Evolutionary conservation across 2,888 invertebrate species (phyloP), one percentile per base, ranked within the genome.

Genomic region (Microctonus hyperodae): DNA sequence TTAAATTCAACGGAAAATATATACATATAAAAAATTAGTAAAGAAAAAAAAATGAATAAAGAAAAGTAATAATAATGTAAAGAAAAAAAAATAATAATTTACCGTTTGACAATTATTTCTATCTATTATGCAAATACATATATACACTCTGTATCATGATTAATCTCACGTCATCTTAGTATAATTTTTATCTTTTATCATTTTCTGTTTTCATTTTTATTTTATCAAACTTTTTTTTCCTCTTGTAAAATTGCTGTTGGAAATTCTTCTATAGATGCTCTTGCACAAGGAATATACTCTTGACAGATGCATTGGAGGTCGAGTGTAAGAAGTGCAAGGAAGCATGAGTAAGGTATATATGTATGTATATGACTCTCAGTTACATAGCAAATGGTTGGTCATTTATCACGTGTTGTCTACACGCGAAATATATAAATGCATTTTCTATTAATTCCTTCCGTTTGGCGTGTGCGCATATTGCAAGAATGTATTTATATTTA

Each of bases 361-460:
- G 44, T 22, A 51, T 33, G 59, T 60, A 66, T 40, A 33, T 57
- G 65, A 13, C 44, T 69, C 65, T 66, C 66, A 58, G 65, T 70
- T 70, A 67, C 65, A 63, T 60, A 68, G 58, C 65, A 69, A 69
- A 72, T 70, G 68, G 70, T 60, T 40, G 66, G 65, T 70, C 70
- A 66, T 72, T 70, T 64, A 72, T 72, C 72, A 72, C 31, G 59
- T 48, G 63, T 31, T 55, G 67, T 76, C 73, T 73, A 72, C 73
- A 75, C 74, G 76, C 73, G 65, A 79, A 78, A 78, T 80, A 44
- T 44, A 77, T 74, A 74, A 79, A 76, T 77, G 74, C 66, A 69
- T 77, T 78, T 78, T 76, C 79, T 78, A 78, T 78, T 79, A 78
- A 80, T 80, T 78, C 75, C 76, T 75, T 76, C 74, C 73, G 75